Evolutionary conservation across 2,888 invertebrate genomes (phyloP).

Genomic region (Nineta flava): DNA sequence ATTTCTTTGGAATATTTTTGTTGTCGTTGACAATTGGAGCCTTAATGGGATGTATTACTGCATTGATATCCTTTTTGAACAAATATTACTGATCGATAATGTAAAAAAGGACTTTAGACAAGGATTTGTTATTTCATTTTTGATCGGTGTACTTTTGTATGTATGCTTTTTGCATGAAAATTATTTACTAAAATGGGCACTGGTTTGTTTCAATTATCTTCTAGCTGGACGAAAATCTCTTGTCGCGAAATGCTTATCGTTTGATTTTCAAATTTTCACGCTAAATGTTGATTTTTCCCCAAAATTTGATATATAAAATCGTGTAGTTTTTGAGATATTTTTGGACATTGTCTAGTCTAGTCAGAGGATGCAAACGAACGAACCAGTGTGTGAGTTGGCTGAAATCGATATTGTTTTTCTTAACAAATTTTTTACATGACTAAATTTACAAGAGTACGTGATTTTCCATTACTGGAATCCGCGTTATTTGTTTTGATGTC

Average conservation of each 20-base stretch:
- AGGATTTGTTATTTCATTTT: background rate
- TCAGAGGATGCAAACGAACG: no score
- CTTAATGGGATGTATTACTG: slow-evolving; percentile 83
- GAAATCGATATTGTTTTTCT: slow-evolving; percentile 13
- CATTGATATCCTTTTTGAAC: slow-evolving; percentile 70
- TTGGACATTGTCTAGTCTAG: no score
- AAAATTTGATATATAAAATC: no score
- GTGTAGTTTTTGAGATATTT: no score
- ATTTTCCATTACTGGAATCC: slow-evolving; percentile 90
- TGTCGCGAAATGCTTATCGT: no score
- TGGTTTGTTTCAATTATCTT: no score
- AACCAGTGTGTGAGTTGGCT: no score
- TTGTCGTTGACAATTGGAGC: slow-evolving; percentile 85
- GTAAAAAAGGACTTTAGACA: background rate
- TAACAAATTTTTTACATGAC: slow-evolving; percentile 46
- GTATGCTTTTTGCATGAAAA: slow-evolving; percentile 14
- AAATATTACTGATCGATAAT: slow-evolving; percentile 7
- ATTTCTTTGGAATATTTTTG: slow-evolving; percentile 85
- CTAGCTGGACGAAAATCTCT: no score
- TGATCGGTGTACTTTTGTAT: slow-evolving; percentile 20
- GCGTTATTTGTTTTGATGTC: slow-evolving; percentile 96
- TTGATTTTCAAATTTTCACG: no score
- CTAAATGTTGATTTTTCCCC: no score
- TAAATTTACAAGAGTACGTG: slow-evolving; percentile 85
- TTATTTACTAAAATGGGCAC: background rate